Evolutionary conservation across 2,113 vertebrate species (phyloP).

Genomic region (Alethe castanea): DNA sequence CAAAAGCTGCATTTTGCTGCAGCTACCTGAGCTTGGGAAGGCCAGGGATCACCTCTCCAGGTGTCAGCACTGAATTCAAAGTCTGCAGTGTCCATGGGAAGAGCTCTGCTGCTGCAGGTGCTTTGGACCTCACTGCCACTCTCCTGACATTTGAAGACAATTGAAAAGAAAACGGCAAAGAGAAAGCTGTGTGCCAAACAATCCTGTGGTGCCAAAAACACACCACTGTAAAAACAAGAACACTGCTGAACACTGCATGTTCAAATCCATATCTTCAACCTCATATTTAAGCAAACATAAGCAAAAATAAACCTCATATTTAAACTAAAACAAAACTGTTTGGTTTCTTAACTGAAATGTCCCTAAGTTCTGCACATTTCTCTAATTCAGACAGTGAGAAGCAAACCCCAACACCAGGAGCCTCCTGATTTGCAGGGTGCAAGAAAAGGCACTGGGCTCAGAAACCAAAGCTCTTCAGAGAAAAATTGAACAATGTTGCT

Average conservation of each 20-base stretch:
- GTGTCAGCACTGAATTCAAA: neutral
- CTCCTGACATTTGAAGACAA: neutral
- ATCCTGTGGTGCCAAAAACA: neutral
- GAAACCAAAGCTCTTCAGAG: neutral
- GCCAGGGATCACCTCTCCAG: neutral
- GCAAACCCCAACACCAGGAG: neutral
- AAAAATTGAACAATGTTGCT: neutral
- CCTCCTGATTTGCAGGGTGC: neutral
- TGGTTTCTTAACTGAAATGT: neutral
- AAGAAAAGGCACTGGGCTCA: neutral
- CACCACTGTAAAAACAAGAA: neutral
- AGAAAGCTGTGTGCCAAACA: neutral
- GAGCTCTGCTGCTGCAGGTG: neutral
- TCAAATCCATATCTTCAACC: neutral
- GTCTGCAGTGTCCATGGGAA: neutral
- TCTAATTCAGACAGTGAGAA: neutral
- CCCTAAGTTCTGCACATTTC: neutral
- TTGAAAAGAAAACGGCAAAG: neutral
- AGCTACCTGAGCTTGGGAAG: neutral
- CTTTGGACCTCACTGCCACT: neutral
- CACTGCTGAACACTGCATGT: accelerated
- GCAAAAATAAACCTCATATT: neutral
- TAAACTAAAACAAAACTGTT: neutral
- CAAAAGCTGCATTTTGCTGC: neutral
- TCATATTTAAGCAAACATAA: neutral